phyloP scores from a whole-genome alignment of 1,140 invertebrate genomes.

The Temnothorax nylanderi region DNA sequence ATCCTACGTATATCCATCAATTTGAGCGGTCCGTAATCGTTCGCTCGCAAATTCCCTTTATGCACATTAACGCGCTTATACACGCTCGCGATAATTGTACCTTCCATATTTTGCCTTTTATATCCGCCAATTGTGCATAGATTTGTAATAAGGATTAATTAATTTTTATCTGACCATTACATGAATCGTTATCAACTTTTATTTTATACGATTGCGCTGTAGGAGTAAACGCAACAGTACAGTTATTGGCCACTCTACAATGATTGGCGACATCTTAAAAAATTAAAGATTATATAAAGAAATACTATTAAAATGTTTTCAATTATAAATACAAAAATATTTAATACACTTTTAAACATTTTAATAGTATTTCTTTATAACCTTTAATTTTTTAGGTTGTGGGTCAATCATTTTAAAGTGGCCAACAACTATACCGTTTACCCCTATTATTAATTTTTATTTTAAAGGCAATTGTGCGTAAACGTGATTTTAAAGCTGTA shows the following conservation, averaged over 20 bases:
- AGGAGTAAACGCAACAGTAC: no score
- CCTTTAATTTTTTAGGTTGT: no score
- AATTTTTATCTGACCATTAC: neutral
- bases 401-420: no score
- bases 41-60: slow-evolving; percentile 37
- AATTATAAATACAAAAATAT: no score
- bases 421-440: no score
- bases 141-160: neutral
- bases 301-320: no score
- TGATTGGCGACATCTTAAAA: no score
- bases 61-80: neutral
- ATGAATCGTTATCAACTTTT: neutral
- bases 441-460: neutral
- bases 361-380: no score
- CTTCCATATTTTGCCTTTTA: neutral
- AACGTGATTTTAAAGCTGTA: neutral
- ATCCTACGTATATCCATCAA: slow-evolving; percentile 34
- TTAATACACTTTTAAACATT: no score
- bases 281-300: no score
- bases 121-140: neutral
- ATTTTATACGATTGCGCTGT: neutral
- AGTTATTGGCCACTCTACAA: no score
- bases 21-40: slow-evolving; percentile 45
- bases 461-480: neutral
- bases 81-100: neutral